These are phyloP conservation scores for Phortica magna DNA, from an alignment of 2,888 invertebrate genomes.

Conservation along the genomic window DNA sequence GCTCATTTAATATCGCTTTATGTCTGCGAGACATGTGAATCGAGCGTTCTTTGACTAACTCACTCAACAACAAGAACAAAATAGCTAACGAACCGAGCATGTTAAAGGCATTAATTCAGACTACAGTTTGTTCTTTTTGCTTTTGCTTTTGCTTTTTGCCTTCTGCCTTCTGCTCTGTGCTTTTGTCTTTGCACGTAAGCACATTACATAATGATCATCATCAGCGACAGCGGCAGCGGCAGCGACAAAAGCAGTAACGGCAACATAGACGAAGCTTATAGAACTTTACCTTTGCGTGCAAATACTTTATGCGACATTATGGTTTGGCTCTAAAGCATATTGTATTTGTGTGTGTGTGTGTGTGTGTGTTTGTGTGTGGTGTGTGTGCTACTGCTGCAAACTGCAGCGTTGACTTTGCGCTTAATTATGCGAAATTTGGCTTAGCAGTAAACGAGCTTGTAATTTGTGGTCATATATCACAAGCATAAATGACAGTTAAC, in stretches of 20 bases:
- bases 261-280: neutral
- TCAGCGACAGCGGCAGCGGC: slow-evolving; percentile 29
- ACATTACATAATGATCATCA: slow-evolving; percentile 56
- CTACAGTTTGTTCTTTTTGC: neutral
- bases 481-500: neutral
- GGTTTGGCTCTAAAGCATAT: neutral
- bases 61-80: neutral
- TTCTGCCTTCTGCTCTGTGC: neutral
- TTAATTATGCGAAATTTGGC: slow-evolving; percentile 54
- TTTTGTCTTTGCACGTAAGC: slow-evolving; percentile 23
- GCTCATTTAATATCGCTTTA: slow-evolving; percentile 22
- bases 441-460: slow-evolving; percentile 57
- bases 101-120: too few relatives aligned
- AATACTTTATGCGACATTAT: neutral
- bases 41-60: neutral
- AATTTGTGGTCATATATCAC: slow-evolving; percentile 35
- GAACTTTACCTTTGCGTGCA: slow-evolving; percentile 4
- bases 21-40: slow-evolving; percentile 16
- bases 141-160: neutral
- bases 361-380: slow-evolving; percentile 9
- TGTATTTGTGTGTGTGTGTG: neutral
- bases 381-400: slow-evolving; percentile 24
- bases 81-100: too few relatives aligned
- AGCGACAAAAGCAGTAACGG: slow-evolving; percentile 21
- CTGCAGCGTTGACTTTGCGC: slow-evolving; percentile 36